phyloP scores from a whole-genome alignment of 2,113 vertebrate genomes.

The Globicephala melas region DNA sequence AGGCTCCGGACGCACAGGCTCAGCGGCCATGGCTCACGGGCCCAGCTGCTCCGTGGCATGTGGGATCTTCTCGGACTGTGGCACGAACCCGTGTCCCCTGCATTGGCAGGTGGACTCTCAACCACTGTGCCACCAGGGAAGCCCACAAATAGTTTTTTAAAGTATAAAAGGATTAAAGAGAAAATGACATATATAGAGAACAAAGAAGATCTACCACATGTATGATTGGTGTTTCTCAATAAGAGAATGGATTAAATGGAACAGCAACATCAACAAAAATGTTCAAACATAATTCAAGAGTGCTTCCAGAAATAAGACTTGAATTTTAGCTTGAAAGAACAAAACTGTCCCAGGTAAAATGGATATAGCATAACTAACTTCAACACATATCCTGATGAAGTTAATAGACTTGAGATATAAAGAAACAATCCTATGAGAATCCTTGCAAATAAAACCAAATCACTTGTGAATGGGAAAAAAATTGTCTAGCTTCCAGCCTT shows the following conservation, averaged over 20 bases:
- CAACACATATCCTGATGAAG: not conserved
- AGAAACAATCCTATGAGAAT: not conserved
- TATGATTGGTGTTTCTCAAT: conserved; percentile 18
- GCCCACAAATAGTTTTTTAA: not conserved
- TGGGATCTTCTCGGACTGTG: too few relatives aligned
- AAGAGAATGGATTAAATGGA: conserved; percentile 39
- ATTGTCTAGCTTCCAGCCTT: not conserved
- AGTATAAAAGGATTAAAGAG: conserved; percentile 12
- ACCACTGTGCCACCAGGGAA: too few relatives aligned
- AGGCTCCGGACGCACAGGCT: too few relatives aligned
- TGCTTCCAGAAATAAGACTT: not conserved
- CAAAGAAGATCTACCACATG: not conserved
- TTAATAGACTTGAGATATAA: not conserved
- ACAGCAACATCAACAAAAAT: not conserved
- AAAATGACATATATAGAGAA: conserved; percentile 33
- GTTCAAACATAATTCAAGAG: conserved; percentile 36
- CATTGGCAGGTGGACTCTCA: too few relatives aligned
- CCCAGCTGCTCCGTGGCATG: too few relatives aligned
- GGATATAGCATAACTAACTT: not conserved
- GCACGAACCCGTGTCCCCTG: too few relatives aligned
- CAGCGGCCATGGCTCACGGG: too few relatives aligned
- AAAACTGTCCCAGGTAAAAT: not conserved
- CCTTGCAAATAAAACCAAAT: conserved; percentile 26
- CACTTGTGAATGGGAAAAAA: not conserved
- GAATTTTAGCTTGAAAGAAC: conserved; percentile 23